These are phyloP conservation scores for Helostoma temminkii DNA, from an alignment of 2,797 vertebrate genomes.

Conservation along the genomic window DNA sequence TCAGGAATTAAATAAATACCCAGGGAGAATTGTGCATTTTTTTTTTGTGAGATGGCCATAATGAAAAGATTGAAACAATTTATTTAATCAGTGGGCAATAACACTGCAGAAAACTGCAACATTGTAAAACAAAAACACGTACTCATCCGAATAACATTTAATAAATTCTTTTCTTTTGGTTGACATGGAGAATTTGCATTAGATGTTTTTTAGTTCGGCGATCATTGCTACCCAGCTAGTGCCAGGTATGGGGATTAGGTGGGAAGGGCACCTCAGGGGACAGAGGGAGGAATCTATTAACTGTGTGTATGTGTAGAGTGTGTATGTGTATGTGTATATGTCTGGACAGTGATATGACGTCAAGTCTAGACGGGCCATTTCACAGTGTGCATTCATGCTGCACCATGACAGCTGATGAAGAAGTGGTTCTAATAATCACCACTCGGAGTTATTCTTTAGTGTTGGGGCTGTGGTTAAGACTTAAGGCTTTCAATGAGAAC, in stretches of 20 bases:
- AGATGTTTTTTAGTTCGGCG: constrained; percentile 32
- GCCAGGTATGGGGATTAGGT: constrained; percentile 72
- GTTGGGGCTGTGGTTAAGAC: constrained; percentile 24
- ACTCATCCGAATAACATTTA: constrained; percentile 18
- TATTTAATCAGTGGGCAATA: neutral
- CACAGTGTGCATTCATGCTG: constrained; percentile 74
- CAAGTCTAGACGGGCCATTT: constrained; percentile 82
- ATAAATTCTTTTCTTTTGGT: constrained; percentile 8
- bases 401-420: constrained; percentile 76
- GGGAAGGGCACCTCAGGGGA: constrained; percentile 74
- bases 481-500: constrained; percentile 30
- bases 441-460: constrained; percentile 45
- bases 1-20: constrained; percentile 3
- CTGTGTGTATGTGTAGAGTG: constrained; percentile 30
- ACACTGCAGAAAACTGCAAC: constrained; percentile 5
- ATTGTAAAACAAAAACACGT: neutral
- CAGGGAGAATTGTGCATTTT: neutral
- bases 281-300: constrained; percentile 54
- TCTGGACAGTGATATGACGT: constrained; percentile 79
- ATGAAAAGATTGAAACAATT: neutral
- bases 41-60: neutral
- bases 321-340: constrained; percentile 30
- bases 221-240: constrained; percentile 54
- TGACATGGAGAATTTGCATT: constrained; percentile 36
- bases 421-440: constrained; percentile 64